phyloP scores from a whole-genome alignment of 2,888 invertebrate species.

The Creontiades dilutus region DNA sequence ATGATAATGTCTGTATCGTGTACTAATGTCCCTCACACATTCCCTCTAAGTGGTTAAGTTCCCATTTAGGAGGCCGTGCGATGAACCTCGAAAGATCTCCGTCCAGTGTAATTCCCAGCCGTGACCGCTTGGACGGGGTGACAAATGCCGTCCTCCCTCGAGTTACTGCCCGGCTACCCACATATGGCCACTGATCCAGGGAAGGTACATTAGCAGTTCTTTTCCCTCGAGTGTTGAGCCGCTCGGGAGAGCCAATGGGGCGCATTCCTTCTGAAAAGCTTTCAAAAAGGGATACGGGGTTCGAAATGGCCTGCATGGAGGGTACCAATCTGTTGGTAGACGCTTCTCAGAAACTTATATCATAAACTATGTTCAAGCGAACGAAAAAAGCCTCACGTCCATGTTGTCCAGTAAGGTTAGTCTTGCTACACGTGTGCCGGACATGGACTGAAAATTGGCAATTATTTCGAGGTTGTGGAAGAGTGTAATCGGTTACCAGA shows the following conservation, averaged over 20 bases:
- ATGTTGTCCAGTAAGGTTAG: too few relatives aligned
- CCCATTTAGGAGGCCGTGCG: constrained; percentile 41
- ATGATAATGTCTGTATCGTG: constrained; percentile 56
- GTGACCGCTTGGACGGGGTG: constrained; percentile 31
- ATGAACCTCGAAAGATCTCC: constrained; percentile 8
- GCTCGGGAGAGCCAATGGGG: neutral
- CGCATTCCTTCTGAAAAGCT: constrained; percentile 32
- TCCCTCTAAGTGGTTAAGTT: constrained; percentile 40
- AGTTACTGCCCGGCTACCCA: constrained; percentile 43
- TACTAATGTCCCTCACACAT: constrained; percentile 52
- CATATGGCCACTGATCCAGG: constrained; percentile 48
- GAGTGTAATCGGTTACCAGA: too few relatives aligned
- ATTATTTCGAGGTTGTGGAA: too few relatives aligned
- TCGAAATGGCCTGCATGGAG: neutral
- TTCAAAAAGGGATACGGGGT: neutral
- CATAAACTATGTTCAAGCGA: constrained; percentile 40
- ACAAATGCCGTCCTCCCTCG: constrained; percentile 39
- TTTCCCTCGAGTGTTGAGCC: neutral
- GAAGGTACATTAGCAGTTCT: constrained; percentile 56
- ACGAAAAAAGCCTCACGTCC: neutral
- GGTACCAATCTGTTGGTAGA: constrained; percentile 6
- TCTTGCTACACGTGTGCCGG: too few relatives aligned
- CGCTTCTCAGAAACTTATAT: neutral
- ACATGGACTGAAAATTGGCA: too few relatives aligned
- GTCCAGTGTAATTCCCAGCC: neutral